A percentile compares a stretch with the other conserved stretches of the same genome.
Evolutionary conservation across 1,140 invertebrate genomes (phyloP).

Genomic region (Brachionus plicatilis): DNA sequence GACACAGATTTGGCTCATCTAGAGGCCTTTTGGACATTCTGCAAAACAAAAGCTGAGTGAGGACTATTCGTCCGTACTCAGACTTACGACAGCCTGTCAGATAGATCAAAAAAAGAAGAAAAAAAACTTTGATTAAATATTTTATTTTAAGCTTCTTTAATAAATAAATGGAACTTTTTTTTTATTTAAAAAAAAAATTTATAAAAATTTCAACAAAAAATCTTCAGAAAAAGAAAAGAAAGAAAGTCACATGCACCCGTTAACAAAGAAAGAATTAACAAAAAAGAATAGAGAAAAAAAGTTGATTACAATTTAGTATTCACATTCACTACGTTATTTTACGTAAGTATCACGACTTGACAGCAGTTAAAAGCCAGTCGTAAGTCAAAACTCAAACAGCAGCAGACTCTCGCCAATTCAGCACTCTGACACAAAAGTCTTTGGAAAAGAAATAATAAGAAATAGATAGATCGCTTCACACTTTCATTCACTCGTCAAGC

Average conservation of each 20-base stretch:
- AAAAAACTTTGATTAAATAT: background rate
- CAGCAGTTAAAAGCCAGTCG: background rate
- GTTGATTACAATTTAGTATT: background rate
- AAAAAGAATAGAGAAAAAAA: background rate
- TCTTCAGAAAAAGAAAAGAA: background rate
- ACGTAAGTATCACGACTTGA: background rate
- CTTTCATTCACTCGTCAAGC: background rate
- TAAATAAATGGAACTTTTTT: background rate
- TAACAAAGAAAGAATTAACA: background rate
- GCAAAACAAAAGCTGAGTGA: background rate
- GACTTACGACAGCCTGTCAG: background rate
- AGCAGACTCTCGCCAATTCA: slow-evolving; percentile 9
- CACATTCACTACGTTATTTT: slow-evolving; percentile 34
- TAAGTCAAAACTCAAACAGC: background rate
- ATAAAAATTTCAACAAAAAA: slow-evolving; percentile 34
- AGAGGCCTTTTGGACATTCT: background rate
- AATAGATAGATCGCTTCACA: background rate
- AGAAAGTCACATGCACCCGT: slow-evolving; percentile 13
- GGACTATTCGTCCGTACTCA: background rate
- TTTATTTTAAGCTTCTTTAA: slow-evolving; percentile 21
- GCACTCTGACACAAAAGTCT: background rate
- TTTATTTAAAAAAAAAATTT: background rate
- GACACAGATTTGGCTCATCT: background rate
- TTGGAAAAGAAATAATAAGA: background rate
- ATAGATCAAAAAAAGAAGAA: background rate